Evolutionary conservation across 2,888 invertebrate species (phyloP), one percentile per base, ranked within the genome.

Genomic region (Catocala sponsa): DNA sequence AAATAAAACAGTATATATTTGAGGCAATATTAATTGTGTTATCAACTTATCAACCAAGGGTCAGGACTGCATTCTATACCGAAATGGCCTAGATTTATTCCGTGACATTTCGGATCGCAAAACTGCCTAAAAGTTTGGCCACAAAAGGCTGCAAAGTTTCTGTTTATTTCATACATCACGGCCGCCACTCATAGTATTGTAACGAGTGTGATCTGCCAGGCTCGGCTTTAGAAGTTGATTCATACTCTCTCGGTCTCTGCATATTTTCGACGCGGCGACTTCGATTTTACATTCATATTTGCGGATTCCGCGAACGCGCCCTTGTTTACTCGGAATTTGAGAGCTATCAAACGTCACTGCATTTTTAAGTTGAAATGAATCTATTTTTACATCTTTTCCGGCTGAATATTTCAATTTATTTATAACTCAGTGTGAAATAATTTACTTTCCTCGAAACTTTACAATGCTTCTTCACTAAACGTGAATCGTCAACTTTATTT

Each of bases 271-370:
- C 32, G 42, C 32, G 25, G 12, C 55, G 51, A 44, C 51, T 48
- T 49, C 51, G 41, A 59, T 62, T 65, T 62, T 55, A 62, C 41
- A 65, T 70, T 70, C 59, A 57, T 50, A 62, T 53, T 59, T 44
- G 50, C 42, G 35, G 35, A 42, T 70, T 70, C 59, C 32, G 6
- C 41, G 66, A 46, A 70, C 49, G 57, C 57, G 57, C 59, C 55
- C 66, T 52, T 63, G 52, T 66, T 66, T 70, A 67, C 62, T 52
- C 44, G 25, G 63, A 64, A 68, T 50, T 59, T 33, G 46, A 52
- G 55, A 59, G 54, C 62, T 51, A 58, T n/a, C 33, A 41, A 33
- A 59, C 55, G 57, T 61, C 57, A 58, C 61, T 46, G 56, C 35
- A 58, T 56, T 59, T 52, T 69, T 55, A 70, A 62, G 42, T 42